Conservation (phyloP, 2,888 invertebrate species). For the Schrankia costaestrigalis region DNA sequence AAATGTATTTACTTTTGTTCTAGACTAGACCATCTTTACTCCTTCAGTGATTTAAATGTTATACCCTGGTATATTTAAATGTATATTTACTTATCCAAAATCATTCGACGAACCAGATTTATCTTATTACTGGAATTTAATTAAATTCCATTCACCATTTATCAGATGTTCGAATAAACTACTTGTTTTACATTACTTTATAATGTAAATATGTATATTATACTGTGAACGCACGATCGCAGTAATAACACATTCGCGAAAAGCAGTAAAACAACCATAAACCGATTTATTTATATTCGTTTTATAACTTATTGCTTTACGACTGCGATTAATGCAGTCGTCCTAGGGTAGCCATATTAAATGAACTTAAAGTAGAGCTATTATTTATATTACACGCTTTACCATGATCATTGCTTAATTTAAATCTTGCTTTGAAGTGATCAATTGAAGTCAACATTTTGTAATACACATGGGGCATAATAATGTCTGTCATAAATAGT, state of each 20-base stretch:
- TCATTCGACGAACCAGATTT: slow-evolving; percentile 1
- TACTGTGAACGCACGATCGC: slow-evolving; percentile 38
- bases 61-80: background rate
- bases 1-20: too few relatives aligned
- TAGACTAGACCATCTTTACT: too few relatives aligned
- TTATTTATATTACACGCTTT: slow-evolving; percentile 38
- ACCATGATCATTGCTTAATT: slow-evolving; percentile 11
- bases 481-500: too few relatives aligned
- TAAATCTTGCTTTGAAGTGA: slow-evolving; percentile 1
- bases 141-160: slow-evolving; percentile 5
- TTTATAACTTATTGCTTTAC: slow-evolving; percentile 68
- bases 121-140: slow-evolving; percentile 2
- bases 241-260: slow-evolving; percentile 61
- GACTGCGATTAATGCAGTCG: slow-evolving; percentile 58
- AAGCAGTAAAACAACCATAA: slow-evolving; percentile 61
- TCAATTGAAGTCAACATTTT: background rate
- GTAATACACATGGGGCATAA: background rate
- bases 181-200: slow-evolving; percentile 10
- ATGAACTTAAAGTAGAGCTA: slow-evolving; percentile 35
- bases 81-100: background rate
- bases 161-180: slow-evolving; percentile 4
- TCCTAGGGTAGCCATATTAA: slow-evolving; percentile 48
- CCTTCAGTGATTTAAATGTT: too few relatives aligned
- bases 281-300: slow-evolving; percentile 66
- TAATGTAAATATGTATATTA: slow-evolving; percentile 9